A percentile compares a stretch with the other conserved stretches of the same genome.
These are phyloP conservation scores for Taenioides sp. DNA, from an alignment of 2,797 vertebrate species.

Conservation along the genomic window DNA sequence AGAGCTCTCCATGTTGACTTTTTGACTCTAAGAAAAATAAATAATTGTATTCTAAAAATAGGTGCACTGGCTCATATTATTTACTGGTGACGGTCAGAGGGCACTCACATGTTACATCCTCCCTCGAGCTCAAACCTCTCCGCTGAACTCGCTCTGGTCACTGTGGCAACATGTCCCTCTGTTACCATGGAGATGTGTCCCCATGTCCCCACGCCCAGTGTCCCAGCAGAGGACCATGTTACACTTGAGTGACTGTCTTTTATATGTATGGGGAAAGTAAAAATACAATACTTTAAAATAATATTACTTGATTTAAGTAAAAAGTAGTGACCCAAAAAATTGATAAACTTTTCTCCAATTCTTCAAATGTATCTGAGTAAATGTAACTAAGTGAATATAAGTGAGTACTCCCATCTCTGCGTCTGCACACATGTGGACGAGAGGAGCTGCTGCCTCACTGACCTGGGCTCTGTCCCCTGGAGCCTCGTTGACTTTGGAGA, in stretches of 20 bases:
- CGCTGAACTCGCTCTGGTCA: neutral
- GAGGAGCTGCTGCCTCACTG: constrained; percentile 56
- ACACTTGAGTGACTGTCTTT: constrained; percentile 16
- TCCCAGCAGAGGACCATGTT: constrained; percentile 23
- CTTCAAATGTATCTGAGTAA: too few relatives aligned
- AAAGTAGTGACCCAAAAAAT: too few relatives aligned
- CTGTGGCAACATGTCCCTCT: neutral
- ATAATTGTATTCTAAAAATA: too few relatives aligned
- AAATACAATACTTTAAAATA: too few relatives aligned
- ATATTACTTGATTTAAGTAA: too few relatives aligned
- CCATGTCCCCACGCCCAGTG: constrained; percentile 2
- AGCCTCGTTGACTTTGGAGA: constrained; percentile 24
- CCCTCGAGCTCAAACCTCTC: constrained; percentile 16
- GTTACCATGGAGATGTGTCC: neutral
- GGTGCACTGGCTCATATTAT: too few relatives aligned
- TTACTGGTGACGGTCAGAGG: neutral
- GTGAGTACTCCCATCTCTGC: too few relatives aligned
- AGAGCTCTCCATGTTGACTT: too few relatives aligned
- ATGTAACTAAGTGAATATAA: too few relatives aligned
- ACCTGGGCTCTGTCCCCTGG: constrained; percentile 27
- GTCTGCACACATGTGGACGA: constrained; percentile 40
- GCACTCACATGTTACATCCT: neutral
- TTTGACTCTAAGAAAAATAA: too few relatives aligned
- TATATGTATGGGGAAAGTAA: neutral
- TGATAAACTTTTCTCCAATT: too few relatives aligned